phyloP scores from a whole-genome alignment of 1,140 invertebrate species.

The Bombus consobrinus region DNA sequence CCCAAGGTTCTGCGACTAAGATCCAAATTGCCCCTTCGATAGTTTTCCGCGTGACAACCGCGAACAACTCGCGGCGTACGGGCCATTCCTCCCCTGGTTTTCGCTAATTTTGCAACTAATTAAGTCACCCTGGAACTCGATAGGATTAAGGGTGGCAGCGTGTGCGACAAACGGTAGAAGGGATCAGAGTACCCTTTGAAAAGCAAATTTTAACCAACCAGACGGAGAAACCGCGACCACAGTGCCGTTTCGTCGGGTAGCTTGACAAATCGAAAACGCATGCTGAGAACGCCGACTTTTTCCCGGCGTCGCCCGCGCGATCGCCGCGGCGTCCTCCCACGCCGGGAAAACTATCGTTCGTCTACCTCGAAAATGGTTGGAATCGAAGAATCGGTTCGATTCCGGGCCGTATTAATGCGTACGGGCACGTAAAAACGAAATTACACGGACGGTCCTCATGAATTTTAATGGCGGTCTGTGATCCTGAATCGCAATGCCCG shows the following conservation, averaged over 20 bases:
- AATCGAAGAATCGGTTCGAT: background rate
- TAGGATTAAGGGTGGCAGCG: slow-evolving; percentile 31
- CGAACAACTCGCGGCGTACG: background rate
- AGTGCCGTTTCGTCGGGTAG: slow-evolving; percentile 39
- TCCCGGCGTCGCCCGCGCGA: too few relatives aligned
- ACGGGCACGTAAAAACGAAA: slow-evolving; percentile 43
- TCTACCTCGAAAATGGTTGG: background rate
- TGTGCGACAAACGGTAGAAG: background rate
- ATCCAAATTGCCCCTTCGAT: background rate
- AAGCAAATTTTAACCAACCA: slow-evolving; percentile 46
- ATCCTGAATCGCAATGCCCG: slow-evolving; percentile 42
- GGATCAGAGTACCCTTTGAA: slow-evolving; percentile 47
- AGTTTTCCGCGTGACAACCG: background rate
- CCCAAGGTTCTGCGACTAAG: background rate
- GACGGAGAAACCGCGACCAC: slow-evolving; percentile 48
- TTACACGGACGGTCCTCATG: slow-evolving; percentile 31
- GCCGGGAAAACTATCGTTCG: background rate
- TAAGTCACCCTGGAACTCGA: slow-evolving; percentile 61
- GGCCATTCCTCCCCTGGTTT: slow-evolving; percentile 54
- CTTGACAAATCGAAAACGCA: slow-evolving; percentile 47
- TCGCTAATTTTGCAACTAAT: slow-evolving; percentile 70
- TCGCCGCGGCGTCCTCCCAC: too few relatives aligned
- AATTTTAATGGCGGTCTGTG: slow-evolving; percentile 39
- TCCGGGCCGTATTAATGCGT: slow-evolving; percentile 10
- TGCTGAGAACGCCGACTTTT: too few relatives aligned